Evolutionary conservation across 53 echinoderm and acorn worm genomes (phyloP).

Genomic region (Echinarachnius parma): DNA sequence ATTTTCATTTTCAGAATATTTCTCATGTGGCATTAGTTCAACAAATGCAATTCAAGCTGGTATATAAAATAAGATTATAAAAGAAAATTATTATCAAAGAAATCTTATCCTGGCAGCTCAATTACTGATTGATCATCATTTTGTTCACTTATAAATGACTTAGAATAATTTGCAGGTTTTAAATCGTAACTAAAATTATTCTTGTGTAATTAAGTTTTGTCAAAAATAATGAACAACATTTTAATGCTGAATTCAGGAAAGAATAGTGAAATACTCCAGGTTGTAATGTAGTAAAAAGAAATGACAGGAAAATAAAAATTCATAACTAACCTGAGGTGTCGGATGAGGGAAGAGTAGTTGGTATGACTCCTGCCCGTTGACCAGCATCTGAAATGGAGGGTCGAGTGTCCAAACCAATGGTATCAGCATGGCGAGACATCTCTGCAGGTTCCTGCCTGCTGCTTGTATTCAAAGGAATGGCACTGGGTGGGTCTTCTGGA

Average conservation of each 20-base stretch:
- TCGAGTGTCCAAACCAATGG: not conserved
- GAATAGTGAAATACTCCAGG: not conserved
- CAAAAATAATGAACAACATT: not conserved
- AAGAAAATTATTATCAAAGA: not conserved
- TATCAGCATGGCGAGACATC: not conserved
- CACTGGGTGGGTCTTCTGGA: not conserved
- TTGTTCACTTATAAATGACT: slow-evolving; percentile 1
- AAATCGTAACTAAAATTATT: not conserved
- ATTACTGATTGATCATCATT: not conserved
- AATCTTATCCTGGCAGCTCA: not conserved
- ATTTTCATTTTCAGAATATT: not conserved
- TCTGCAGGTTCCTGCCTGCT: not conserved
- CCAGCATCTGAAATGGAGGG: not conserved
- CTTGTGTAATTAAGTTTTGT: not conserved
- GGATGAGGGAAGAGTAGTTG: not conserved
- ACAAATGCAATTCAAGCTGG: too few species aligned
- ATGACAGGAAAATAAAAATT: not conserved
- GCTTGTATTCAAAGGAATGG: not conserved
- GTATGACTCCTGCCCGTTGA: not conserved
- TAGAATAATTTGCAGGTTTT: not conserved
- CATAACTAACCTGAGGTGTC: not conserved
- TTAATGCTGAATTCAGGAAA: not conserved
- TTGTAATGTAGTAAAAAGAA: not conserved
- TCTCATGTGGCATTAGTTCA: not conserved
- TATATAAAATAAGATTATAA: too few species aligned